Evolutionary conservation across 23 tunicate species (phyloP), one percentile per base, ranked within the genome.

Genomic region (Botrylloides violaceus): DNA sequence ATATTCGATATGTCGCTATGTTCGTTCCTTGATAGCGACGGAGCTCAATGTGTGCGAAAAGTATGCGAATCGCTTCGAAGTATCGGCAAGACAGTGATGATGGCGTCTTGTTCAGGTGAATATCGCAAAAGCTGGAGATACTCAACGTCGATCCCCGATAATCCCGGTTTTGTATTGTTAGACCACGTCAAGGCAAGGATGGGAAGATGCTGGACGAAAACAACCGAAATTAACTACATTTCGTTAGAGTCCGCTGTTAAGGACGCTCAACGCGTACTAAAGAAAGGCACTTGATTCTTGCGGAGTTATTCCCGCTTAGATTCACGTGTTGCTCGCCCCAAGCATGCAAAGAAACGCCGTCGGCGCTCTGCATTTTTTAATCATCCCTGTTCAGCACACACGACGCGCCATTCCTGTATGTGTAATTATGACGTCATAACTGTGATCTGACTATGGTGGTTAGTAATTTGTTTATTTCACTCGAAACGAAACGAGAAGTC

Each of bases 1-100:
- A 75, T 90, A 19, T 29, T 90, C 2, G 97, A 90, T 29, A 83
- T 90, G 90, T 50, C 43, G 43, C 30, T 68, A 33, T 78, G 97
- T 64, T 61, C 85, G n/a, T 83, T 83, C 58, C 37, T 83, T 21
- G 97, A 90, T 59, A 90, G 84, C 43, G 97, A 90, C 68, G 90
- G 89, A 34, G 75, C 81, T 58, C 83, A 83, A 2, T 32, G 26
- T 4, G 26, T 68, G n/a, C 12, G 33, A 4, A 56, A 28, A 7
- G 25, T 68, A 1, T 37, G 37, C 37, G 74, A 22, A 9, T 38
- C 74, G 47, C 2, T 68, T 21, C 26, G 29, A 5, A 56, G 74
- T 9, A 38, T 88, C 35, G 70, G 66, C 23, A 72, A 81, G 9
- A 50, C 36, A 23, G 19, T 82, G 34, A 32, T 81, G 56, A 61